Evolutionary conservation across 2,888 invertebrate genomes (phyloP).

Genomic region (Agrotis exclamationis): DNA sequence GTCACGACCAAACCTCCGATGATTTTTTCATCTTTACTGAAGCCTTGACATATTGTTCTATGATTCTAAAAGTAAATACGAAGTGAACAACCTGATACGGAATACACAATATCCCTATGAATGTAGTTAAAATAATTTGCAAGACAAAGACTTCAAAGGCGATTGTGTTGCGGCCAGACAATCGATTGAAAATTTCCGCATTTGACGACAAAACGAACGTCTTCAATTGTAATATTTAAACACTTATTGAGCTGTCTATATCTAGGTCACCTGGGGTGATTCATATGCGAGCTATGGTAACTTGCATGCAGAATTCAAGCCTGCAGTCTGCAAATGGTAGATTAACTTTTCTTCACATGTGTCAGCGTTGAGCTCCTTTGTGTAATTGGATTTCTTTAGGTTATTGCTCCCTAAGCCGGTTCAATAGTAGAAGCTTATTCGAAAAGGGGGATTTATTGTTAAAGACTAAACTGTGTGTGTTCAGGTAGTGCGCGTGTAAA

Average conservation of each 20-base stretch:
- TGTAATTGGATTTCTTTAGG: conserved; percentile 82
- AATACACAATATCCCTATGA: conserved; percentile 22
- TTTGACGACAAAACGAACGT: conserved; percentile 57
- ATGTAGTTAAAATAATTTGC: conserved; percentile 44
- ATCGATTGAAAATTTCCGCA: conserved; percentile 68
- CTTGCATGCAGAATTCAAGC: conserved; percentile 61
- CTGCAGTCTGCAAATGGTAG: conserved; percentile 69
- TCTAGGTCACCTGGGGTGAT: conserved; percentile 71
- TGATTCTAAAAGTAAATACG: conserved; percentile 1
- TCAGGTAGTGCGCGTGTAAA: conserved; percentile 57
- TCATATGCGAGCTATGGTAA: conserved; percentile 66
- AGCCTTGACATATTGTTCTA: conserved; percentile 15
- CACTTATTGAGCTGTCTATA: conserved; percentile 68
- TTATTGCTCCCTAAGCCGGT: conserved; percentile 72
- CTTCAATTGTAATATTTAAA: conserved; percentile 75
- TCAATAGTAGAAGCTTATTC: conserved; percentile 60
- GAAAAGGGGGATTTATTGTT: conserved; percentile 56
- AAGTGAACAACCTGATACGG: conserved; percentile 10
- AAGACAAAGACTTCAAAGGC: conserved; percentile 50
- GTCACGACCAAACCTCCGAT: conserved; percentile 7
- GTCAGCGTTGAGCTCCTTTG: conserved; percentile 75
- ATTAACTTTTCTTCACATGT: conserved; percentile 76
- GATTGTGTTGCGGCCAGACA: conserved; percentile 45
- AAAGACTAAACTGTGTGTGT: conserved; percentile 39
- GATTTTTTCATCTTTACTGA: conserved; percentile 1